phyloP scores from a whole-genome alignment of 1,140 invertebrate species.

The Mya arenaria region DNA sequence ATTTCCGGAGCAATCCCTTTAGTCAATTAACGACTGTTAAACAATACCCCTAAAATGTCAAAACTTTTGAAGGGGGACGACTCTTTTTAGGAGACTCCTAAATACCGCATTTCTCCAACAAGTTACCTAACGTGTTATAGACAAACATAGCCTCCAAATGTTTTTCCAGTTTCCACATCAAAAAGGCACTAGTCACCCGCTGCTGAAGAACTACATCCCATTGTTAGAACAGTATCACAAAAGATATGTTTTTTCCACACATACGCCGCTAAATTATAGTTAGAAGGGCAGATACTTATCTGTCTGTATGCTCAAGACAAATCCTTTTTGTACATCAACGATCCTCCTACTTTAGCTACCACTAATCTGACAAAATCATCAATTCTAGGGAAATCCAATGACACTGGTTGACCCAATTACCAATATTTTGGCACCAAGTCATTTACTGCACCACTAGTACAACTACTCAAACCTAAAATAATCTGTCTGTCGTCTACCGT shows the following conservation, averaged over 20 bases:
- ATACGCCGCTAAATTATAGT: conserved; percentile 10
- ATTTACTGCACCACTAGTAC: conserved; percentile 10
- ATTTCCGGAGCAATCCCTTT: neutral
- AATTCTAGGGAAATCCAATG: neutral
- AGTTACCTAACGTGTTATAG: neutral
- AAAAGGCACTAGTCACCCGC: neutral
- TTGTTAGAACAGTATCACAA: conserved; percentile 24
- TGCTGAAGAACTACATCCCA: neutral
- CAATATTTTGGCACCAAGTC: neutral
- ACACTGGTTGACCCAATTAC: neutral
- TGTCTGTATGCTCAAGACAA: neutral
- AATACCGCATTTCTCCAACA: neutral
- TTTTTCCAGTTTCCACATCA: neutral
- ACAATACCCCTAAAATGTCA: conserved; percentile 14
- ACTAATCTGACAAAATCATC: conserved; percentile 27
- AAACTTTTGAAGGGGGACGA: neutral
- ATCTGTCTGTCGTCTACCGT: neutral
- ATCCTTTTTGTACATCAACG: conserved; percentile 7
- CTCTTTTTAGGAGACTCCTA: conserved; percentile 8
- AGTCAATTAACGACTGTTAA: conserved; percentile 7
- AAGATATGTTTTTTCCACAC: conserved; percentile 1
- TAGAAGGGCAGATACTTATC: conserved; percentile 27
- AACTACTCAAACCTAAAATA: conserved; percentile 16
- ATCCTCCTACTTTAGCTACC: conserved; percentile 8
- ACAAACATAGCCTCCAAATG: neutral